Evolutionary conservation across 2,797 vertebrate species (phyloP), one percentile per base, ranked within the genome.

Genomic region (Remorina albescens): DNA sequence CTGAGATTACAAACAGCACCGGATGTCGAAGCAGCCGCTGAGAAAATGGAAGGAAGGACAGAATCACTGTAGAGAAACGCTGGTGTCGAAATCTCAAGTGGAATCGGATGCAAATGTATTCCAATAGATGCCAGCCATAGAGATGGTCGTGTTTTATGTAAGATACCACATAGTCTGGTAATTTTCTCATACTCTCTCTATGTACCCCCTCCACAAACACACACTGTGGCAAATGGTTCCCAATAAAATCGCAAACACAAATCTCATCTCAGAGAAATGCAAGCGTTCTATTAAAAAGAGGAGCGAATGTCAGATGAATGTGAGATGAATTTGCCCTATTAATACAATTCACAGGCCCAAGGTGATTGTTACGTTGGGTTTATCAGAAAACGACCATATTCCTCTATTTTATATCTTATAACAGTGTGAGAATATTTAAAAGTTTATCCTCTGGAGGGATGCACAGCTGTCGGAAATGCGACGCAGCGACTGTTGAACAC

Each of bases 361-460:
- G 74, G 78, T 86, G 85, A 88, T 86, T 84, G 87, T 89, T 86
- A 86, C 81, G 69, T 74, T 0, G 37, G 77, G 83, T 91, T 89
- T 83, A 85, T 89, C 78, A 60, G 79, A 54, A 58, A 86, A 83
- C 37, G 62, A 77, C 73, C 67, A 58, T 68, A 87, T 84, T 81
- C 80, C 80, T 88, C 68, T 62, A 74, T 82, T 87, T 89, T 80
- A 80, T 85, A 85, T 68, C 82, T 67, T 58, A 76, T 55, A 87
- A 82, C 50, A 8, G 63, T 9, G 0, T 67, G 28, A 37, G 59
- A 62, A 80, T 76, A 78, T 76, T 86, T 78, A 46, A 76, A 26
- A 61, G 68, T 79, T 41, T 41, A 18, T 18, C 55, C 13, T 67
- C 37, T 10, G 10, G 60, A 37, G 67, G 16, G 71, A 69, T 73